Percentiles rank a stretch among this genome's conserved stretches.
These are phyloP conservation scores for Lordiphosa stackelbergi DNA, from an alignment of 1,140 invertebrate genomes.

Conservation along the genomic window DNA sequence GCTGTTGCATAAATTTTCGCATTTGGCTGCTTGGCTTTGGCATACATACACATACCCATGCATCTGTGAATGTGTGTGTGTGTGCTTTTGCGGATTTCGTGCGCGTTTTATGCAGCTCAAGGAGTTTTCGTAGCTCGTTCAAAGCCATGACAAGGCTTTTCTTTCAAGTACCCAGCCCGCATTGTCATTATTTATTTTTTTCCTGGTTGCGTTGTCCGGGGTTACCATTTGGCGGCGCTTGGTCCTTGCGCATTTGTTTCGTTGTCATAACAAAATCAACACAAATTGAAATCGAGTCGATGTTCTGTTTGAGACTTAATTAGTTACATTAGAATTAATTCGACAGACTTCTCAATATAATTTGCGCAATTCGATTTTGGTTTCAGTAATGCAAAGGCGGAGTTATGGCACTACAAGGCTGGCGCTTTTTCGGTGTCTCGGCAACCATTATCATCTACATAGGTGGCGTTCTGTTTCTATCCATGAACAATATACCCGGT, in stretches of 20 bases:
- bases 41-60: slow-evolving; percentile 8
- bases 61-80: slow-evolving; percentile 11
- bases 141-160: slow-evolving; percentile 54
- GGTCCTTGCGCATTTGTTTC: slow-evolving; percentile 46
- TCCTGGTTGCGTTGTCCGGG: slow-evolving; percentile 21
- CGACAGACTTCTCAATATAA: slow-evolving; percentile 1
- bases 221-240: slow-evolving; percentile 21
- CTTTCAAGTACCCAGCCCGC: slow-evolving; percentile 12
- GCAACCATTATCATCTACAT: slow-evolving; percentile 79
- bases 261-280: slow-evolving; percentile 73
- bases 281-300: slow-evolving; percentile 19
- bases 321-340: slow-evolving; percentile 24
- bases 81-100: slow-evolving; percentile 51
- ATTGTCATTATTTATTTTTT: slow-evolving; percentile 3
- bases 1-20: slow-evolving; percentile 71
- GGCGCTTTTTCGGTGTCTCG: slow-evolving; percentile 79
- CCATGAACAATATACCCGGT: slow-evolving; percentile 79
- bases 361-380: background rate
- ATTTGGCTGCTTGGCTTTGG: slow-evolving; percentile 51
- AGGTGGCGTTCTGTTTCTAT: slow-evolving; percentile 79
- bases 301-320: slow-evolving; percentile 32
- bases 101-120: slow-evolving; percentile 61
- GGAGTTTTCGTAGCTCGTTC: slow-evolving; percentile 46
- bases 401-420: slow-evolving; percentile 77
- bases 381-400: slow-evolving; percentile 74